A percentile compares a stretch with the other conserved stretches of the same genome.
Evolutionary conservation across 1,140 invertebrate genomes (phyloP).

Genomic region (Zelostemma sp.): DNA sequence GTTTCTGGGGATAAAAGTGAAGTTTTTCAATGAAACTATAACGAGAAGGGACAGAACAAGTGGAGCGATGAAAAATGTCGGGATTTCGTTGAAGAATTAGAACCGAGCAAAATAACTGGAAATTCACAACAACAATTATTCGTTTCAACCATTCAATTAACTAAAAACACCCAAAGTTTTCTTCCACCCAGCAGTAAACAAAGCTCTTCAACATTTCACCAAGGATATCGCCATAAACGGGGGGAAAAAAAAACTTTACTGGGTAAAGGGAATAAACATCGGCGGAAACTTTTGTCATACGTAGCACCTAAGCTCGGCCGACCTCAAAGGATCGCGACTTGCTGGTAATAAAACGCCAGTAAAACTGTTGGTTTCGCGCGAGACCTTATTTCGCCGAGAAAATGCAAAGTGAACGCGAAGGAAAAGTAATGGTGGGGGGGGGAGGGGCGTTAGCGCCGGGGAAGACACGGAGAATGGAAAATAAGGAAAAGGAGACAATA

Average conservation of each 20-base stretch:
- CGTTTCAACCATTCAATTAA: too few relatives aligned
- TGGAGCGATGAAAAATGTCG: neutral
- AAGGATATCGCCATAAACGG: too few relatives aligned
- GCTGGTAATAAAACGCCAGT: constrained; percentile 41
- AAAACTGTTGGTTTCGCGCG: constrained; percentile 36
- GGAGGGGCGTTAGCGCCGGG: constrained; percentile 18
- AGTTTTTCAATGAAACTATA: constrained; percentile 47
- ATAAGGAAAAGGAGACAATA: constrained; percentile 1
- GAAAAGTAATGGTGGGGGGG: constrained; percentile 52
- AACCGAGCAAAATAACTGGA: too few relatives aligned
- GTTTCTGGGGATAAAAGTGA: constrained; percentile 49
- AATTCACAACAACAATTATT: neutral
- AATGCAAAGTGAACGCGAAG: constrained; percentile 49
- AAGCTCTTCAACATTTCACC: too few relatives aligned
- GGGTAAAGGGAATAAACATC: neutral
- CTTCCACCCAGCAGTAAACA: too few relatives aligned
- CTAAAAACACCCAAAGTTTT: neutral
- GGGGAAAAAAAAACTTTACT: too few relatives aligned
- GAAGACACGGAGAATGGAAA: constrained; percentile 3
- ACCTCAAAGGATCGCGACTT: constrained; percentile 32
- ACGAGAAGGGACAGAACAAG: constrained; percentile 6
- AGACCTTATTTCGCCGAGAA: constrained; percentile 46
- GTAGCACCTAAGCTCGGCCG: constrained; percentile 10
- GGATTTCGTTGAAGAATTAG: neutral
- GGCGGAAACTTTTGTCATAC: neutral